Evolutionary conservation across 1,140 invertebrate genomes (phyloP), one percentile per base, ranked within the genome.

Genomic region (Trissolcus basalis): DNA sequence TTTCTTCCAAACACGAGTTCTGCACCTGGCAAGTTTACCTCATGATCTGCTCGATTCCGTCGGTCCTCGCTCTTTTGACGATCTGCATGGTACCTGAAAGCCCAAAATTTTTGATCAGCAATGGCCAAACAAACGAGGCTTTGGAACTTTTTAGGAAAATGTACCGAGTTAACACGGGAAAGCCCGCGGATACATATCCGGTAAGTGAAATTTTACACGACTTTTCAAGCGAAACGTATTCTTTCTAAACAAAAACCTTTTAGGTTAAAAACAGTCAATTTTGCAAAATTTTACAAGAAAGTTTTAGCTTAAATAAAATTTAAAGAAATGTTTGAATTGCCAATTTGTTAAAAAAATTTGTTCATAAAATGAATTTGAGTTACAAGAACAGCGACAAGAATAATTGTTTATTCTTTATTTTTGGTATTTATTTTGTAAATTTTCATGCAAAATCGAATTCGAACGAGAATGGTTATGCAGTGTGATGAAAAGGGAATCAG

Each of bases 1-100:
- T 85, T 41, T 71, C 77, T 36, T 82, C 84, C 41, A 78, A 76
- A 32, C 82, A 80, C 39, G 78, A 81, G 14, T 90, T 85, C 81
- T 85, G 89, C 69, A 87, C 88, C 36, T 92, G 91, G 91, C 82
- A 90, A 67, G 88, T 92, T 33, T 92, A 91, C 80, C 82, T 91
- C 33, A 79, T 90, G 59, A 75, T 83, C 10, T 87, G 83, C 53
- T 81, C 82, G 16, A 80, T 86, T 48, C 85, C 85, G 16, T 73
- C 85, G 4, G 49, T 87, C 8, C 36, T 88, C 10, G 85, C 85
- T 14, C 69, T 87, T 12, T 15, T 86, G 0, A 83, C 81, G 19
- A 80, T 84, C 27, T 78, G 71, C 48, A 47, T 85, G 13, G 16
- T 87, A 36, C 86, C 87, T 10, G 81, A 82, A 86, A 91, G 90